Percentiles rank a stretch among this genome's conserved stretches.
These are phyloP conservation scores for Meriones unguiculatus DNA, from an alignment of 2,113 vertebrate genomes.

Conservation along the genomic window DNA sequence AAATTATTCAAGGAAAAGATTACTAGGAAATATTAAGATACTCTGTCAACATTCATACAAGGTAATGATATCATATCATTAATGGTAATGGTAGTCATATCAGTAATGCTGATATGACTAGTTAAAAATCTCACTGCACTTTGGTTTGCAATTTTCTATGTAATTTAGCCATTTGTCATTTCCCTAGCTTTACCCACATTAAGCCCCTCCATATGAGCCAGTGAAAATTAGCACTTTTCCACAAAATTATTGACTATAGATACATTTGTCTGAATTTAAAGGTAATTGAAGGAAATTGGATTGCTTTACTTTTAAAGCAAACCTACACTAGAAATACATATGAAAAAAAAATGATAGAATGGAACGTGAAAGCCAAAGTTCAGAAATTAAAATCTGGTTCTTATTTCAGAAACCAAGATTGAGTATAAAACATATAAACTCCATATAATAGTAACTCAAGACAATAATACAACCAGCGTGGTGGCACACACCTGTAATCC, in stretches of 20 bases:
- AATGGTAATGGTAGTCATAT: no score
- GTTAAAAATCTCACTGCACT: not conserved
- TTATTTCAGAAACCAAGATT: not conserved
- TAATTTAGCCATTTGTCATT: not conserved
- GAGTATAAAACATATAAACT: not conserved
- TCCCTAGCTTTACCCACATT: not conserved
- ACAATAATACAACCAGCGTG: not conserved
- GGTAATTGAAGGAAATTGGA: not conserved
- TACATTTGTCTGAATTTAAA: not conserved
- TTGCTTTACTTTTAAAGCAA: not conserved
- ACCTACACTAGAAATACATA: not conserved
- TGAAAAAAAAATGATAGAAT: not conserved
- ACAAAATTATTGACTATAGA: not conserved
- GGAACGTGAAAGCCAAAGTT: not conserved
- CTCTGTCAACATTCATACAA: no score
- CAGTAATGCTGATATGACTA: not conserved
- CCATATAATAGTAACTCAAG: not conserved
- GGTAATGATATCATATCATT: no score
- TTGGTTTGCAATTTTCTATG: not conserved
- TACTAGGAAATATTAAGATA: not conserved
- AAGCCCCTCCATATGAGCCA: not conserved
- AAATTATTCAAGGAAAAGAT: not conserved
- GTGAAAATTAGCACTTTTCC: not conserved
- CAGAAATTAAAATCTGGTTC: not conserved
- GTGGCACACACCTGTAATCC: no score